These are phyloP conservation scores for Discoglossus pictus DNA, from an alignment of 2,797 vertebrate genomes.

Conservation along the genomic window DNA sequence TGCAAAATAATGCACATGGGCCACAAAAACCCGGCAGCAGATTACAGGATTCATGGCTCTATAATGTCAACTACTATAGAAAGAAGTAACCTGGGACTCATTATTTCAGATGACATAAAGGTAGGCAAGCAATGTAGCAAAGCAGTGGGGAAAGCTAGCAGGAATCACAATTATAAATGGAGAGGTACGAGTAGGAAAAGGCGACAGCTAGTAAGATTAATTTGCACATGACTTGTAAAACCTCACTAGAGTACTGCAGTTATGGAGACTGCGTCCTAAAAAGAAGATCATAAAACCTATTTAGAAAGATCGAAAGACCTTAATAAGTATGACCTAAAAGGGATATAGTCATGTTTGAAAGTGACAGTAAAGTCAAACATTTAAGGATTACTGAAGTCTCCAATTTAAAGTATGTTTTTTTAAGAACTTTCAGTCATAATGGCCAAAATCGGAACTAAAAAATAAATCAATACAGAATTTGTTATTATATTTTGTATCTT, in stretches of 20 bases:
- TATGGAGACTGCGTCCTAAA: neutral
- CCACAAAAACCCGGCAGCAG: constrained; percentile 31
- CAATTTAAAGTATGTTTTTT: too few species aligned
- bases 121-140: neutral
- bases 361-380: too few species aligned
- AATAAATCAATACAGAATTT: too few species aligned
- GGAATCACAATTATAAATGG: neutral
- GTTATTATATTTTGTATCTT: too few species aligned
- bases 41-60: constrained; percentile 36
- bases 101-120: constrained; percentile 25
- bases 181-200: constrained; percentile 18
- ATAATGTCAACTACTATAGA: constrained; percentile 36
- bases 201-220: constrained; percentile 20
- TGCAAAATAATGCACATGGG: constrained; percentile 31
- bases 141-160: constrained; percentile 1
- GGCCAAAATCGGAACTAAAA: too few species aligned
- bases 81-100: constrained; percentile 11
- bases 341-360: too few species aligned
- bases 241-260: constrained; percentile 17
- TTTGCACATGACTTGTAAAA: constrained; percentile 15
- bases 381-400: too few species aligned
- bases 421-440: too few species aligned
- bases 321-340: too few species aligned
- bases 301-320: constrained; percentile 1
- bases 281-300: constrained; percentile 7